Conservation (phyloP, 1,140 invertebrate genomes). For the Hyles vespertilio region DNA sequence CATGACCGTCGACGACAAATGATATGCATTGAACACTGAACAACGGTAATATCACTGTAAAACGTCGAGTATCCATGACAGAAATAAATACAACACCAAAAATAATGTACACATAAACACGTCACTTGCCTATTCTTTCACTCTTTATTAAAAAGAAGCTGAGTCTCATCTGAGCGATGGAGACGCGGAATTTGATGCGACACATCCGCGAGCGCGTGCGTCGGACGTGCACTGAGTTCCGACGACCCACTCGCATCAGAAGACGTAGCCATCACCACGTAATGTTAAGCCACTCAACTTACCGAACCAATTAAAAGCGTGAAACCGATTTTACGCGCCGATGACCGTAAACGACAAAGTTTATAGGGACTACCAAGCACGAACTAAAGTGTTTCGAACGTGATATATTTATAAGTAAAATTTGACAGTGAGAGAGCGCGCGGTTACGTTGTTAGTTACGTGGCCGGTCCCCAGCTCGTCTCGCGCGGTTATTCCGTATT, state of each 20-base stretch:
- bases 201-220: conserved; percentile 34
- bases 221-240: conserved; percentile 20
- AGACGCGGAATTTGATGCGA: conserved; percentile 32
- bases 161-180: conserved; percentile 34
- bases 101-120: conserved; percentile 12
- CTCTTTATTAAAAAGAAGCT: conserved; percentile 32
- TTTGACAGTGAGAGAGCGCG: conserved; percentile 3
- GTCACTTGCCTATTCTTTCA: conserved; percentile 39
- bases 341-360: conserved; percentile 8
- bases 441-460: conserved; percentile 13
- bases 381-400: conserved; percentile 3
- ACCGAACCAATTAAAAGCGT: too few species aligned
- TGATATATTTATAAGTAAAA: conserved; percentile 7
- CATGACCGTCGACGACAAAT: too few species aligned
- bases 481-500: conserved; percentile 19
- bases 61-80: too few species aligned
- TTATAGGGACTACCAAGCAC: conserved; percentile 8
- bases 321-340: conserved; percentile 26
- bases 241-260: conserved; percentile 13
- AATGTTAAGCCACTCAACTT: background rate
- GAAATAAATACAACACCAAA: too few species aligned
- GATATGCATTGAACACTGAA: too few species aligned
- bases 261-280: conserved; percentile 8
- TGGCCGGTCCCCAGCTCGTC: conserved; percentile 9
- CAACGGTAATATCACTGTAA: too few species aligned